Conservation (phyloP, 2,113 vertebrate species). For the Campylomormyrus tamandua region DNA sequence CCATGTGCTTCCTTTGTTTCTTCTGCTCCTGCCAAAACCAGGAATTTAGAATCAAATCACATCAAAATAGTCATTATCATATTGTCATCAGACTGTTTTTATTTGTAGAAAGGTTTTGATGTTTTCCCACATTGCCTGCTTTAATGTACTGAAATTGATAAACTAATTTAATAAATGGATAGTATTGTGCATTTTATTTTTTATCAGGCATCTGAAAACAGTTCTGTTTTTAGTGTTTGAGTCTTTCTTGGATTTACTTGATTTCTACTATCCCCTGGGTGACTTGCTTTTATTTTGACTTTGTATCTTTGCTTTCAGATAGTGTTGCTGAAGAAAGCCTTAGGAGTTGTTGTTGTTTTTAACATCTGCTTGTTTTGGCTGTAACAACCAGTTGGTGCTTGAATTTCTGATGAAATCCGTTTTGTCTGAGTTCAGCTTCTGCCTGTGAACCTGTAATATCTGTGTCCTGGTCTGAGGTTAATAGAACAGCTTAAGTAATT, state of each 20-base stretch:
- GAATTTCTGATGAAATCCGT: slow-evolving; percentile 11
- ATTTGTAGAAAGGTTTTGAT: not conserved
- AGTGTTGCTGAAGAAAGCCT: not conserved
- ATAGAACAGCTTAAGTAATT: not conserved
- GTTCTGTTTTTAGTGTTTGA: not conserved
- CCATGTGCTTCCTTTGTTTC: not conserved
- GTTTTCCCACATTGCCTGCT: not conserved
- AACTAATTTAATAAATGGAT: not conserved
- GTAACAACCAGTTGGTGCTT: not conserved
- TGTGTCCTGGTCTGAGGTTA: not conserved
- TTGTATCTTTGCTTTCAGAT: not conserved
- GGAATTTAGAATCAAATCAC: not conserved
- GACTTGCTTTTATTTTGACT: not conserved
- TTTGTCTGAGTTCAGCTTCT: not conserved
- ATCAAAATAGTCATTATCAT: not conserved
- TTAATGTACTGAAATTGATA: not conserved
- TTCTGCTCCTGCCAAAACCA: not conserved
- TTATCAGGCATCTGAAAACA: not conserved
- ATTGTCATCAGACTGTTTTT: not conserved
- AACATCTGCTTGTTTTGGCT: not conserved
- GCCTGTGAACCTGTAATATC: not conserved
- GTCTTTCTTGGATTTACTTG: not conserved
- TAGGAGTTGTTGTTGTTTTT: not conserved
- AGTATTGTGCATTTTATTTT: not conserved
- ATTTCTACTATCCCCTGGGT: not conserved